Evolutionary conservation across 92 coral and sea anemone species (phyloP).

Genomic region (Siderastrea radians): DNA sequence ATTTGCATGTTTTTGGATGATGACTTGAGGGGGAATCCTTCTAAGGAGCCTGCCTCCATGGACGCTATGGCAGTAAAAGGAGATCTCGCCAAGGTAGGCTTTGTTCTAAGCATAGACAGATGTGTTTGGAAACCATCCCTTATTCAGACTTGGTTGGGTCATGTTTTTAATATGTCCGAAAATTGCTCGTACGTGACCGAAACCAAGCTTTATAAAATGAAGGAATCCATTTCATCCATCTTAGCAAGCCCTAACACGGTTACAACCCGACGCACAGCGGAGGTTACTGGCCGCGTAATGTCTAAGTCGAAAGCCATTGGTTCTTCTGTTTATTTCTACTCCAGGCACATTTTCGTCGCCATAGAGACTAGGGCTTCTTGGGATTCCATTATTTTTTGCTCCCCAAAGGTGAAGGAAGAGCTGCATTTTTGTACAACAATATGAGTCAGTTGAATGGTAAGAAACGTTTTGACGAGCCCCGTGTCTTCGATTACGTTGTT

Average conservation of each 20-base stretch:
- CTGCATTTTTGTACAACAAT: conserved; percentile 33
- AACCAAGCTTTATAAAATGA: conserved; percentile 35
- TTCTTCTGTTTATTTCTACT: conserved; percentile 41
- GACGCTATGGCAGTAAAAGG: conserved; percentile 29
- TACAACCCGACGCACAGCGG: conserved; percentile 50
- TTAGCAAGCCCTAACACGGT: conserved; percentile 31
- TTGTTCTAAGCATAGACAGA: conserved; percentile 39
- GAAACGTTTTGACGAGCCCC: conserved; percentile 45
- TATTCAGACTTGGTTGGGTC: conserved; percentile 53
- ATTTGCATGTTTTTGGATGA: conserved; percentile 49
- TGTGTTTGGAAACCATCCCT: background rate
- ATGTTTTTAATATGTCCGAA: conserved; percentile 54
- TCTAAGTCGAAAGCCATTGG: conserved; percentile 60
- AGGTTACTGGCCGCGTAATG: conserved; percentile 62
- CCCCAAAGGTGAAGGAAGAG: background rate
- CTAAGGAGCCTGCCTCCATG: conserved; percentile 10
- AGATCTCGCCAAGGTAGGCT: conserved; percentile 34
- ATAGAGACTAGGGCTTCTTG: conserved; percentile 48
- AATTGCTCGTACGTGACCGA: conserved; percentile 59
- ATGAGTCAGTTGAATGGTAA: conserved; percentile 52
- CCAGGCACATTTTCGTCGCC: conserved; percentile 56
- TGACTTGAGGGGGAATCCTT: conserved; percentile 31
- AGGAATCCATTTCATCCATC: conserved; percentile 12
- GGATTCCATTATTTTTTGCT: conserved; percentile 17
- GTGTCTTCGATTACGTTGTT: conserved; percentile 47